Base-by-base conservation (phyloP, 2,113 vertebrate genomes). In the Malurus elegans region DNA sequence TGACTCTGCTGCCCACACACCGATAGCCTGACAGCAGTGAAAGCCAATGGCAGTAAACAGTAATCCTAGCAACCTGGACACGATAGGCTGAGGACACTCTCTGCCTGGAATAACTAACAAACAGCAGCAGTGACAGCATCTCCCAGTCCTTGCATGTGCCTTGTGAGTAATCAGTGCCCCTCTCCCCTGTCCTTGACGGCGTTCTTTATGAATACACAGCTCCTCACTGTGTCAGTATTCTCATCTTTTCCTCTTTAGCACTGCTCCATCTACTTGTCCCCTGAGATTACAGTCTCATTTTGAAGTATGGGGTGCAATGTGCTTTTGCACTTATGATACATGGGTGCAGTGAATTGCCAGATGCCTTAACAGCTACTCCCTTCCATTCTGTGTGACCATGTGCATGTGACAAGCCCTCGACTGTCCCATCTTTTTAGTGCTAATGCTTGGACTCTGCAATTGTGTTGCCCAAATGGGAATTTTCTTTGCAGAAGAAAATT, bases 381-480 rank as follows among this genome's bases (percentile, higher is more conserved):
- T 40, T 70, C 28, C 29, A 6, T n/a, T 28, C 20, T 60, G 31
- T 18, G 23, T 14, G 40, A 31, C 9, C 0, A 0, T 0, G 2
- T 26, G 10, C 26, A 13, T 1, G 12, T n/a, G 56, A 64, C 0
- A 0, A 78, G 36, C 61, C 75, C 45, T 25, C 2, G 0, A 4
- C 13, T 29, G 12, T 13, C 38, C 31, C 47, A 11, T 56, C 20
- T 62, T 28, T 25, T 18, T 19, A 40, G 26, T 9, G 20, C 44
- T 80, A 18, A 34, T 8, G n/a, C 28, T 14, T 45, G 60, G 50
- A 72, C 16, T 9, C 26, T 10, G 40, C 28, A 61, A 11, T 5
- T 18, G 48, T 4, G 1, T 13, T 69, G 58, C 78, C 71, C 56
- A 69, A n/a, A 64, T 2, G 48, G 19, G 29, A 38, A 13, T 19